Base-by-base conservation (phyloP, 2,113 vertebrate genomes). In the Passer domesticus region DNA sequence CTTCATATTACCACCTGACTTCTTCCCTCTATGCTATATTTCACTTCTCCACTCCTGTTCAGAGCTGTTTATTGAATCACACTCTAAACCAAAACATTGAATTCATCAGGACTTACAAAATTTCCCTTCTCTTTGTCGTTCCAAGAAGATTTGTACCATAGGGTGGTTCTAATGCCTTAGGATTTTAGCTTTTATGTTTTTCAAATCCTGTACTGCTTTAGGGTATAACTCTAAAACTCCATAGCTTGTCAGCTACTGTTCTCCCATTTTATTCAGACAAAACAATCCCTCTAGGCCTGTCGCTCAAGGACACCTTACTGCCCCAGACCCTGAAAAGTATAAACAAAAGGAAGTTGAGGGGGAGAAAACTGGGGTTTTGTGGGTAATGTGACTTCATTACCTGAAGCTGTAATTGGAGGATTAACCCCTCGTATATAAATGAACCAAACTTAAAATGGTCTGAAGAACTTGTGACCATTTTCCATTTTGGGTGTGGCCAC, bases 401-500 rank as follows among this genome's bases (percentile, higher is more conserved):
- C 33, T 47, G 55, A 30, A 47, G 15, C 33, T 75, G 15, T 59
- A 59, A 59, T 6, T 47, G 19, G 55, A 23, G 53, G 24, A 58
- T 46, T 35, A 58, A 13, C 11, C 14, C 25, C 33, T 50, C 10
- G 28, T 35, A 46, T 58, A 25, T 35, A 58, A 59, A 37, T 30
- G 19, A 12, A 23, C 15, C 43, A 37, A 47, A 30, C 11, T 47
- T 47, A 11, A 8, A 31, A 60, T 14, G 37, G 15, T 47, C 20
- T 19, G 11, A 47, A 37, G 47, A 59, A 47, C 25, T 47, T 1
- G 1, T 30, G 25, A 59, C 15, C 21, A 39, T 31, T 0, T 0
- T 60, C 44, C 5, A 39, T 39, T 7, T 30, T 60, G 44, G 44
- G 21, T 39, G n/a, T 49, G 60, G 15, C 44, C 12, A 7, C 27